Evolutionary conservation across 2,888 invertebrate genomes (phyloP), one percentile per base, ranked within the genome.

Genomic region (Xiphydria camelus): DNA sequence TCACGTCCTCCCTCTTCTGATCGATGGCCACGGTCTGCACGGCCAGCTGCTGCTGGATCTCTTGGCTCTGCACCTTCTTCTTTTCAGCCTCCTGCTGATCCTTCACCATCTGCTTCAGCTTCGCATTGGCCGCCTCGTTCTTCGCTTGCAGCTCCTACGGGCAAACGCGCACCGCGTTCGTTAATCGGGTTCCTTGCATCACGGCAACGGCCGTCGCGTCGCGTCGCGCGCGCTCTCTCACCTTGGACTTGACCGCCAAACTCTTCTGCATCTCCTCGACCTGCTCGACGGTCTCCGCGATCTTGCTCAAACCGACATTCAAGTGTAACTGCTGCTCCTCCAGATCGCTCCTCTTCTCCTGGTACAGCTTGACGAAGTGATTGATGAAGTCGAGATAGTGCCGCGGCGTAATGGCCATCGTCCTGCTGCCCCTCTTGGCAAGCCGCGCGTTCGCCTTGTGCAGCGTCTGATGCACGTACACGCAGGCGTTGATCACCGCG

Each of bases 251-350:
- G 35, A 97, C 91, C 33, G 96, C 97, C 47, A 99, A 83, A 47
- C 96, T 96, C 78, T 96, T 97, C 75, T 99, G 99, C 88, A 99
- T 93, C 74, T 99, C 98, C 74, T 97, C 98, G 9, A 99, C 99
- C 76, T 99, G 99, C 66, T 97, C 96, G 9, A 99, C 94, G 4
- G 99, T 99, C 78, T 99, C 99, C 0, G 95, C 93, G 61, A 99
- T 99, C 80, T 99, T 99, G 69, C 92, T 93, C 45, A 99, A 82
- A 74, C 99, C 99, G 33, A 99, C 97, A 78, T 99, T 99, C 70
- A 99, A 80, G 78, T 99, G 99, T 15, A 98, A 81, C 75, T 99
- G 98, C 70, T 99, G 98, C 69, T 99, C 99, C 75, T 99, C 99
- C 43, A 99, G 81, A 76, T 99, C 98, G 2, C 94, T 92, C 26